Conservation (phyloP, 2,888 invertebrate species). For the Amiota minor region DNA sequence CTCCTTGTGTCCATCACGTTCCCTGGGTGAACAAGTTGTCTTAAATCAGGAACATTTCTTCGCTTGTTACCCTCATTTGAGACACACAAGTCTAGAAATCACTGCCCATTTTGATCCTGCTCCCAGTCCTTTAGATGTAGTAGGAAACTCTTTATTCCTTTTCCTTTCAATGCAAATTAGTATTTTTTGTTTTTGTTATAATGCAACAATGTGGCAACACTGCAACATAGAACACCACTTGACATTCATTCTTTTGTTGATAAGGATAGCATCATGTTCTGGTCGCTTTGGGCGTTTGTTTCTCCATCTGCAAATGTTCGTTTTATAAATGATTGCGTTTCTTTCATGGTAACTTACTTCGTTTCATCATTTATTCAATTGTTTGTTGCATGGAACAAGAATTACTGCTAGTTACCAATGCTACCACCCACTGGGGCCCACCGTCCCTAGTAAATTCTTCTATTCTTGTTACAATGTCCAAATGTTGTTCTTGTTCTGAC, state of each 20-base stretch:
- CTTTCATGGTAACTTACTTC: background rate
- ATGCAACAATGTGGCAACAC: constrained; percentile 22
- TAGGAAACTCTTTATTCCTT: background rate
- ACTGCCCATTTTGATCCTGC: background rate
- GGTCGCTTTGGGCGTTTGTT: background rate
- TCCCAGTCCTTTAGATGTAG: background rate
- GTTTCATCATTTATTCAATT: background rate
- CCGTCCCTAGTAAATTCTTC: background rate
- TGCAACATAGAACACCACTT: background rate
- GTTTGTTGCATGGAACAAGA: background rate
- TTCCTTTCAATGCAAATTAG: background rate
- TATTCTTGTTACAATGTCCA: background rate
- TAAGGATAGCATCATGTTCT: background rate
- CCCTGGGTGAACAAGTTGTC: background rate
- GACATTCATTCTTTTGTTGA: background rate
- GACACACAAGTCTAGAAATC: background rate
- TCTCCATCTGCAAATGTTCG: background rate
- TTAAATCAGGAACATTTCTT: background rate
- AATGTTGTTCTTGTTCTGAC: background rate
- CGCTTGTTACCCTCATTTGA: background rate
- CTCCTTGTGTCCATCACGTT: background rate
- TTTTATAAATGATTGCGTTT: constrained; percentile 18
- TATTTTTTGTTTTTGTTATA: constrained; percentile 8
- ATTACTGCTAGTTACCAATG: too few relatives aligned
- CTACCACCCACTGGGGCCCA: too few relatives aligned